Evolutionary conservation across 2,888 invertebrate species (phyloP).

Genomic region (Meandrusa payeni): DNA sequence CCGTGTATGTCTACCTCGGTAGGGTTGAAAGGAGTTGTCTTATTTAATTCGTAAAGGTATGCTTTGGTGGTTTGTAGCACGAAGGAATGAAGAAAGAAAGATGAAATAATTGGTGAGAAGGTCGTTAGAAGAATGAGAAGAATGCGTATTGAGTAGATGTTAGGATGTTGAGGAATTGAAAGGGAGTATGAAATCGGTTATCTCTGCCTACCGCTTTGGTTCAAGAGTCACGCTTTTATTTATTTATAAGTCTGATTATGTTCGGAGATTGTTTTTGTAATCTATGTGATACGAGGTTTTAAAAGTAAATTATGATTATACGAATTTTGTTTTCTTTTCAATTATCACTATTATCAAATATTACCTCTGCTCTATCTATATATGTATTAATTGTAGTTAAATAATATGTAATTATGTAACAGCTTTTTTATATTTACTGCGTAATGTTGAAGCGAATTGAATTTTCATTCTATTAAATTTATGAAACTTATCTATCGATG

Average conservation of each 20-base stretch:
- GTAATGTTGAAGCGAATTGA: constrained; percentile 40
- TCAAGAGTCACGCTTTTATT: too few species aligned
- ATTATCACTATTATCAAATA: constrained; percentile 42
- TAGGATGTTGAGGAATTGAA: too few species aligned
- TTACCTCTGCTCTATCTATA: constrained; percentile 46
- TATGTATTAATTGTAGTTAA: constrained; percentile 48
- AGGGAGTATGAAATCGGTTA: too few species aligned
- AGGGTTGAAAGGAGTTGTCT: too few species aligned
- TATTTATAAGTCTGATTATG: constrained; percentile 65
- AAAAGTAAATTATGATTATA: constrained; percentile 65
- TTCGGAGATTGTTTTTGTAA: constrained; percentile 69
- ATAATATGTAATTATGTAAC: constrained; percentile 48
- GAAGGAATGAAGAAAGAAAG: too few species aligned
- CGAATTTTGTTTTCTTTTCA: constrained; percentile 44
- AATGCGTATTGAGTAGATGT: too few species aligned
- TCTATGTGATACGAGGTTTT: constrained; percentile 59
- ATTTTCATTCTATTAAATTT: constrained; percentile 38
- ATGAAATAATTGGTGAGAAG: too few species aligned
- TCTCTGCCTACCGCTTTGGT: too few species aligned
- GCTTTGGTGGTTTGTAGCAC: too few species aligned
- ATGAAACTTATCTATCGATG: constrained; percentile 48
- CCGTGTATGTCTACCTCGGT: too few species aligned
- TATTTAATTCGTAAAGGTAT: too few species aligned
- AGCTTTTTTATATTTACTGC: constrained; percentile 52
- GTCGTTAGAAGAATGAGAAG: too few species aligned